Evolutionary conservation across 2,888 invertebrate genomes (phyloP), one percentile per base, ranked within the genome.

Genomic region (Microdon myrmicae): DNA sequence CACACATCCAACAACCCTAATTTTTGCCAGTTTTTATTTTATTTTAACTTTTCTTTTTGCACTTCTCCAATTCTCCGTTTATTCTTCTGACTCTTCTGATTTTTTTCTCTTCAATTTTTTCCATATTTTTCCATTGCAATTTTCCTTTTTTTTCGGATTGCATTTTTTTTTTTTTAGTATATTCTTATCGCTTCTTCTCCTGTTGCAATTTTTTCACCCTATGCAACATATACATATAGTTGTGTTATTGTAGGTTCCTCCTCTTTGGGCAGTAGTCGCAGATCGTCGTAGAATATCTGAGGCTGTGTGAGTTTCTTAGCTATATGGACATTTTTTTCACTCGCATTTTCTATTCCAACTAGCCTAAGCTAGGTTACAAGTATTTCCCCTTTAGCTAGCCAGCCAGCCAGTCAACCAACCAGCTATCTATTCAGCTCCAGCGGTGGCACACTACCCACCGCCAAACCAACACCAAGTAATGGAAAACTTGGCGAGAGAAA

Each of bases 1-100:
- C 70, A 59, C 37, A 59, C 59, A 51, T 55, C 37, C 64, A 64
- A 47, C 61, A 68, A 67, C 69, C 68, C 69, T 68, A 69, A 67
- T 64, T 67, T 68, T 59, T 23, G 23, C 25, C n/a, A 25, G 16
- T 38, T 37, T 38, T 23, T 38, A 25, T 13, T 12, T 22, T 22
- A 9, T 38, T 38, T 22, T 22, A 8, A n/a, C n/a, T n/a, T n/a
- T n/a, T n/a, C 3, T 48, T 48, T 56, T 60, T 55, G 29, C 48
- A 38, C 28, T 48, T 41, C 26, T 44, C 39, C 41, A 41, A n/a
- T n/a, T n/a, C 35, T 51, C 44, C 19, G 37, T 35, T 38, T 37
- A 37, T 23, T 54, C n/a, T n/a, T n/a, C 34, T 55, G 32, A 34
- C 28, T 38, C 32, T 29, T 38, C 25, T 16, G 41, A 53, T 7